Base-by-base conservation (phyloP, 2,113 vertebrate species). In the Perca schrenkii region DNA sequence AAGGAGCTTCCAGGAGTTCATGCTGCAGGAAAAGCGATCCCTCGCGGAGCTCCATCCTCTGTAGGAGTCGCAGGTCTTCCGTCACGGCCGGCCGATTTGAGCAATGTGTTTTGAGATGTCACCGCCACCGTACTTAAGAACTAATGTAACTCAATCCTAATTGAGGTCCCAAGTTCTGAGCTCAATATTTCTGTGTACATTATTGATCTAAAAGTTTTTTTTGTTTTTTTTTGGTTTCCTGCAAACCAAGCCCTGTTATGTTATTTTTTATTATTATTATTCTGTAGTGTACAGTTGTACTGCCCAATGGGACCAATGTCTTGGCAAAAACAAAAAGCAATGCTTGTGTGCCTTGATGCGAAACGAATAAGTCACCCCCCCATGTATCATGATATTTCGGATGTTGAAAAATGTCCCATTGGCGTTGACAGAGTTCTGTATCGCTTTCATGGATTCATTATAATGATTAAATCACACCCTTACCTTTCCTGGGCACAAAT, bases 331-430 rank as follows among this genome's bases (percentile, higher is more conserved):
- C n/a, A n/a, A 93, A 92, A 88, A 91, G 87, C 82, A 90, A 86
- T 91, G 94, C 94, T 94, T 92, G 93, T 94, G 95, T 96, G 95
- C 95, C 95, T 95, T 95, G 94, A 95, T 94, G 92, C 92, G 91
- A 94, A 94, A 93, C 60, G 71, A 87, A 84, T 82, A 88, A 87
- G 86, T 91, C 82, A 86, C 84, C 85, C 28, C 25, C 28, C 87
- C 87, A 86, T 90, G 34, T 67, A 85, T 86, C 87, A 88, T 87
- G 68, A 84, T 77, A 78, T 79, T 77, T 76, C 77, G 81, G 78
- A 88, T 74, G 86, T 88, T 92, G 71, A 80, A 91, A 88, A 86
- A 4, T 84, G 87, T 93, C 93, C 90, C 91, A 90, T 89, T 91
- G 90, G 92, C 54, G 79, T 94, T 92, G 49, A 89, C 84, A 74